Evolutionary conservation across 2,113 vertebrate species (phyloP), one percentile per base, ranked within the genome.

Genomic region (Oophaga pumilio): DNA sequence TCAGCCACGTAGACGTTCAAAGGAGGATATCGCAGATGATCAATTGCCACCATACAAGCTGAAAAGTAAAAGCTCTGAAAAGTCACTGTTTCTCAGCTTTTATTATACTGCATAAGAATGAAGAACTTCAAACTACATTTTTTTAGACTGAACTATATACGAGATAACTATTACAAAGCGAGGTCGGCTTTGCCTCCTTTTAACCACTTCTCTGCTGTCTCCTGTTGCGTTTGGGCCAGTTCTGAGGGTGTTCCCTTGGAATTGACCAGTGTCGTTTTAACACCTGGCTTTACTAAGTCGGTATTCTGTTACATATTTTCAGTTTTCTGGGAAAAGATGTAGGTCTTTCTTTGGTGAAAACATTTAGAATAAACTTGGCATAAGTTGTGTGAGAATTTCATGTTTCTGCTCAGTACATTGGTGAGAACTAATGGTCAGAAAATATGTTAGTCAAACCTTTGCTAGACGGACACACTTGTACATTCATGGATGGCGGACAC

Each of bases 191-290:
- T 69, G 81, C 28, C 59, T 49, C 8, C 20, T 82, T 82, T 81
- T 81, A 11, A 83, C 43, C 43, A 83, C 26, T 83, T 83, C 50
- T 83, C 49, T 50, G 81, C 49, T 28, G 20, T 68, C 81, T 83
- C 5, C 49, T 83, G 53, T 83, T 83, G 81, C 68, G 22, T 83
- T 83, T 83, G 64, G 81, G 81, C 64, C 69, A 49, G 53, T 49
- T 28, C 43, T 28, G 64, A 83, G 81, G 81, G 81, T 83, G 81
- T 83, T 83, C 81, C 81, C 81, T 83, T 83, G 81, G 81, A 83
- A 52, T 26, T 69, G 81, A 83, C 12, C 4, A 6, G 13, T 83
- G 62, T 83, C 50, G 17, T 24, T 68, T 53, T 83, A 83, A 69
- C 64, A 83, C 81, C 81, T 83, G 81, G 62, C 81, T 83, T 83